Evolutionary conservation across 2,113 vertebrate genomes (phyloP), one percentile per base, ranked within the genome.

Genomic region (Leucopternis melanops): DNA sequence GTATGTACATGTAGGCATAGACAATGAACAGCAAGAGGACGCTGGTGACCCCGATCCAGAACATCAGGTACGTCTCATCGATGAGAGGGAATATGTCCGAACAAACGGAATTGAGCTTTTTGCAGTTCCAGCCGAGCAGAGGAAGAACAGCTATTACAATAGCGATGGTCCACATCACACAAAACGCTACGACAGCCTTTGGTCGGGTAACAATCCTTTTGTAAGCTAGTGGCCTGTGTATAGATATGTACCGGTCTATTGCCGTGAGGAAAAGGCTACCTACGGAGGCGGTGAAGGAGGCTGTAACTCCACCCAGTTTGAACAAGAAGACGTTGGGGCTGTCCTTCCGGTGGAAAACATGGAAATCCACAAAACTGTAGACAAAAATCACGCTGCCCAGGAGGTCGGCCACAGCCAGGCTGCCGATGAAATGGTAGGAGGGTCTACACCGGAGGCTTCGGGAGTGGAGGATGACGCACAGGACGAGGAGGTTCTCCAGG

Each of bases 351-450:
- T 99, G 99, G 97, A 99, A 99, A 95, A 99, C 99, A 26, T 99
- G 99, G 93, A 99, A 99, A 98, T 99, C 99, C 82, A 99, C 98
- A 95, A 99, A 99, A 97, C 99, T 99, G 97, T 99, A 99, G 97
- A 99, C 99, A 70, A 99, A 99, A 95, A 99, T 99, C 94, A 99
- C 99, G 0, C 99, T 99, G 84, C 99, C 99, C 88, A 99, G 98
- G 70, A 99, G 98, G 97, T 99, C 99, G 1, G 99, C 99, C 90
- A 99, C 98, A 2, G 99, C 99, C 97, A 99, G 97, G 96, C 99
- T 99, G 95, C 99, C 99, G 0, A 99, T 99, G 98, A 99, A 99
- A 97, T 99, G 99, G 96, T 99, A 99, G 55, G 99, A 99, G 3
- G 99, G 99, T 82, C 99, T 97, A 96, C 99, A 99, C 88, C 99